phyloP scores from a whole-genome alignment of 2,113 vertebrate genomes.

The Condylura cristata region DNA sequence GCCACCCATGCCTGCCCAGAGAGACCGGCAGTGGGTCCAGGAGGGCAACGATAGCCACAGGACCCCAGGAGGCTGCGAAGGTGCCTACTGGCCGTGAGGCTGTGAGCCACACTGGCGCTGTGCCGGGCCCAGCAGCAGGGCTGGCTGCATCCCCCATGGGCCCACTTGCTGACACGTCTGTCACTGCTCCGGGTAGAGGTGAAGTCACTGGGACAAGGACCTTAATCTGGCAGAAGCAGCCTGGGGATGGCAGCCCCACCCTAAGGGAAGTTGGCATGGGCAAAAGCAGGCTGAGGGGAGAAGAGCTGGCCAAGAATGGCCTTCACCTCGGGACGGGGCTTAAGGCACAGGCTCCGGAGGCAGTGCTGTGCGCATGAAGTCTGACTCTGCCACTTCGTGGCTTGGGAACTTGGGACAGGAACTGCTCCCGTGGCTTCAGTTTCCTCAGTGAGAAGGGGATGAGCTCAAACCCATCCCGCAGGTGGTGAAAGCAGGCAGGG shows the following conservation, averaged over 20 bases:
- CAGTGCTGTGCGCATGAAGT: neutral
- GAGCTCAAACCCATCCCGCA: neutral
- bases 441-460: accelerated
- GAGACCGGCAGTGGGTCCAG: neutral
- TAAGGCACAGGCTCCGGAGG: neutral
- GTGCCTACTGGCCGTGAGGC: no score
- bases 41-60: neutral
- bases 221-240: neutral
- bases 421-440: neutral
- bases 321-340: neutral
- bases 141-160: neutral
- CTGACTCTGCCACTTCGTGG: neutral
- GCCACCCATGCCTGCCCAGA: neutral
- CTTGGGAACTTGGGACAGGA: neutral
- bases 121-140: neutral
- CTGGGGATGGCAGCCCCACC: neutral
- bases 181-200: neutral
- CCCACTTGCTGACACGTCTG: neutral
- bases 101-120: no score
- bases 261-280: neutral
- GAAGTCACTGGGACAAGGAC: neutral
- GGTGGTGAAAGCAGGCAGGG: neutral
- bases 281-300: neutral
- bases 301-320: neutral
- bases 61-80: neutral